These are phyloP conservation scores for Ophiothrix spiculata DNA, from an alignment of 35 echinoderm and acorn worm genomes.

Conservation along the genomic window DNA sequence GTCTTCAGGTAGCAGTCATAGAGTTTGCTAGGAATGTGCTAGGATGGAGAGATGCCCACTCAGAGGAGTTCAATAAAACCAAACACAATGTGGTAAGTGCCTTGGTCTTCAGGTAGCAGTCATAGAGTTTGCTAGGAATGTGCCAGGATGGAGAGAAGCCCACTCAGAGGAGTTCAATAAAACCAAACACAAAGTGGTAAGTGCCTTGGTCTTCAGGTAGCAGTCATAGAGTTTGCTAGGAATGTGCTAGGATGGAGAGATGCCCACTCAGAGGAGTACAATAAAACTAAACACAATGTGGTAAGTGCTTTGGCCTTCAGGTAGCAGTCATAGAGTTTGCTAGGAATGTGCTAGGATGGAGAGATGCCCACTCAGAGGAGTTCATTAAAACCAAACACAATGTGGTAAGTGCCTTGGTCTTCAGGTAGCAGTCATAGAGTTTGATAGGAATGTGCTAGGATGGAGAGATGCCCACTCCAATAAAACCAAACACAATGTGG, in stretches of 20 bases:
- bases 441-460: no score
- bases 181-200: conserved; percentile 66
- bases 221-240: no score
- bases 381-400: conserved; percentile 71
- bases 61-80: conserved; percentile 79
- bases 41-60: conserved; percentile 85
- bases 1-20: conserved; percentile 84
- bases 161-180: conserved; percentile 90
- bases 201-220: no score
- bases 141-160: conserved; percentile 82
- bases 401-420: no score
- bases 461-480: no score
- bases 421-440: no score
- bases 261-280: no score
- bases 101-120: conserved; percentile 88
- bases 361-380: conserved; percentile 83
- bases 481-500: no score
- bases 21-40: conserved; percentile 97
- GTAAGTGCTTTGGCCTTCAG: conserved; percentile 90
- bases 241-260: no score
- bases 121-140: conserved; percentile 94
- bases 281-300: no score
- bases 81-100: conserved; percentile 73
- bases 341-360: conserved; percentile 86
- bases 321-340: conserved; percentile 94